A percentile compares a stretch with the other conserved stretches of the same genome.
phyloP scores from a whole-genome alignment of 2,888 invertebrate genomes.

The Hypomecis punctinalis region DNA sequence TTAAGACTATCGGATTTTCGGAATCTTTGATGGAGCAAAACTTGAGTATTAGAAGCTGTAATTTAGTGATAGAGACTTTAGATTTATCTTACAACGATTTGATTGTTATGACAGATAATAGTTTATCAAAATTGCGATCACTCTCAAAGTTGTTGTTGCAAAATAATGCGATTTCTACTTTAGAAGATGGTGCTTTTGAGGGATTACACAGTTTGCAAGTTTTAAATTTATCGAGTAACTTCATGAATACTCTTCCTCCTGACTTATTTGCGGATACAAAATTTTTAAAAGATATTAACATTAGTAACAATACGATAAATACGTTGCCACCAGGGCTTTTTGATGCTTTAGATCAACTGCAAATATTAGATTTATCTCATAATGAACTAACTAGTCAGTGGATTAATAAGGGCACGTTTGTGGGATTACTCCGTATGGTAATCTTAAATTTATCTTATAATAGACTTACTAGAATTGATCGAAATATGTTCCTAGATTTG shows the following conservation, averaged over 20 bases:
- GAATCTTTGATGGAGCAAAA: constrained; percentile 86
- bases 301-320: constrained; percentile 91
- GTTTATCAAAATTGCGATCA: constrained; percentile 88
- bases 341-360: constrained; percentile 88
- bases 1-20: constrained; percentile 89
- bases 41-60: constrained; percentile 87
- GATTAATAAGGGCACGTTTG: constrained; percentile 91
- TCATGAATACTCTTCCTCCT: constrained; percentile 89
- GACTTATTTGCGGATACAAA: constrained; percentile 89
- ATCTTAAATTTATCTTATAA: constrained; percentile 91
- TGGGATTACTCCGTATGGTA: constrained; percentile 89
- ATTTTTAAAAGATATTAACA: constrained; percentile 87
- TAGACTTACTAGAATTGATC: constrained; percentile 87
- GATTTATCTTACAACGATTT: constrained; percentile 91
- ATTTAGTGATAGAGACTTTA: constrained; percentile 87
- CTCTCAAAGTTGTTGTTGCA: constrained; percentile 89
- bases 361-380: constrained; percentile 88
- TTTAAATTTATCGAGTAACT: constrained; percentile 92
- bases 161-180: constrained; percentile 90
- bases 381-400: constrained; percentile 90
- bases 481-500: constrained; percentile 89
- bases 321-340: constrained; percentile 90
- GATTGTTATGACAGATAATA: constrained; percentile 88
- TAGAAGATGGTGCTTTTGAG: constrained; percentile 89
- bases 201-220: constrained; percentile 88